These are phyloP conservation scores for Gallinago jamesoni DNA, from an alignment of 2,113 vertebrate species.

Conservation along the genomic window DNA sequence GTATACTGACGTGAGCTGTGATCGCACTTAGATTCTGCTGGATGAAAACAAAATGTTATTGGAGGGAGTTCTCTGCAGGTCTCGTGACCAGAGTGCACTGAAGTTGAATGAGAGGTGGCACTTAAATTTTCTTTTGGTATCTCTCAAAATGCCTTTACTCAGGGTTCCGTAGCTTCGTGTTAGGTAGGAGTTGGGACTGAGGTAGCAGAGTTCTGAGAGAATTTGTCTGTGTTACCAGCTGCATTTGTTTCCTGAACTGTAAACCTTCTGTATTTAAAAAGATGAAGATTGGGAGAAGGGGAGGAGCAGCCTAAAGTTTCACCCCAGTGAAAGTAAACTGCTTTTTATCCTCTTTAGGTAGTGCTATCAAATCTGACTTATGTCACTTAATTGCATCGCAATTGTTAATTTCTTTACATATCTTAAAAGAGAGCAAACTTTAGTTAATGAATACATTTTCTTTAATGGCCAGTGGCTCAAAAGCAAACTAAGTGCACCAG, in stretches of 20 bases:
- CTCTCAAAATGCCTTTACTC: neutral
- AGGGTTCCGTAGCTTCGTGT: fast-evolving
- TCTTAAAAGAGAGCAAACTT: neutral
- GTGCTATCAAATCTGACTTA: neutral
- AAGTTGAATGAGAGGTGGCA: neutral
- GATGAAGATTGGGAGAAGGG: neutral
- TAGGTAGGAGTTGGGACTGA: neutral
- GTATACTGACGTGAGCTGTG: neutral
- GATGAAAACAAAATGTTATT: neutral
- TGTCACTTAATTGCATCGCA: neutral
- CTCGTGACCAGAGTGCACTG: neutral
- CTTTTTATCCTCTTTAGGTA: neutral
- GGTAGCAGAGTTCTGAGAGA: neutral
- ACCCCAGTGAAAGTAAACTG: neutral
- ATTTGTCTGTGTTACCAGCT: neutral
- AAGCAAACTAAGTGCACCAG: neutral
- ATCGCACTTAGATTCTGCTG: neutral
- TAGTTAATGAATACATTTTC: neutral
- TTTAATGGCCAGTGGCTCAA: neutral
- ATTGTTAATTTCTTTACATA: neutral
- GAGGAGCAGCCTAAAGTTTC: neutral
- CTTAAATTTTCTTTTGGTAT: neutral
- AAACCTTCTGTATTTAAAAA: neutral
- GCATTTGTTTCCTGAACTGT: neutral
- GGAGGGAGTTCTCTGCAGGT: neutral